Evolutionary conservation across 2,797 vertebrate genomes (phyloP).

Genomic region (Lutjanus argentimaculatus): DNA sequence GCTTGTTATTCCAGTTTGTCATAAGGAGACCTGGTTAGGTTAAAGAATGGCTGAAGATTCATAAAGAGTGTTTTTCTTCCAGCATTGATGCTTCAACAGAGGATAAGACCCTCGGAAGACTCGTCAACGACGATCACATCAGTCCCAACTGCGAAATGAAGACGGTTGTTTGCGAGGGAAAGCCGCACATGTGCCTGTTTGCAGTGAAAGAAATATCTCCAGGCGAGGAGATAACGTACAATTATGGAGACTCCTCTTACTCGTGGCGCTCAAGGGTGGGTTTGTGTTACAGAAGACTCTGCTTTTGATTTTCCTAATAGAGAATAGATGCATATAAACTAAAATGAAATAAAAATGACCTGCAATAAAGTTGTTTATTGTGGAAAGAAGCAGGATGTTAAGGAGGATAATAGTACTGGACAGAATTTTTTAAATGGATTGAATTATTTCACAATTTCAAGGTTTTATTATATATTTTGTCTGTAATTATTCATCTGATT

Average conservation of each 20-base stretch:
- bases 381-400: too few species aligned
- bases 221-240: conserved; percentile 64
- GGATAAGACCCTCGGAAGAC: conserved; percentile 50
- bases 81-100: conserved; percentile 63
- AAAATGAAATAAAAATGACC: too few species aligned
- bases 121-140: conserved; percentile 65
- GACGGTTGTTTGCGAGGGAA: conserved; percentile 39
- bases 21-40: not conserved
- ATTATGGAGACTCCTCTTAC: conserved; percentile 40
- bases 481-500: not conserved
- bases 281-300: not conserved
- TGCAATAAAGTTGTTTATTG: too few species aligned
- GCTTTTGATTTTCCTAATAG: not conserved
- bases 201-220: conserved; percentile 51
- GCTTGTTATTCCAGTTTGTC: not conserved
- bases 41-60: not conserved
- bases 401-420: too few species aligned
- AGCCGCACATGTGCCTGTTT: conserved; percentile 70
- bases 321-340: too few species aligned
- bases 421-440: too few species aligned
- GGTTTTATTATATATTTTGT: not conserved
- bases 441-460: not conserved
- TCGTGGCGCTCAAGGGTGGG: conserved; percentile 50
- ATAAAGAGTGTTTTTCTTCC: not conserved
- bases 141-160: conserved; percentile 68